Evolutionary conservation across 2,888 invertebrate genomes (phyloP).

Genomic region (Apocheima hispidaria): DNA sequence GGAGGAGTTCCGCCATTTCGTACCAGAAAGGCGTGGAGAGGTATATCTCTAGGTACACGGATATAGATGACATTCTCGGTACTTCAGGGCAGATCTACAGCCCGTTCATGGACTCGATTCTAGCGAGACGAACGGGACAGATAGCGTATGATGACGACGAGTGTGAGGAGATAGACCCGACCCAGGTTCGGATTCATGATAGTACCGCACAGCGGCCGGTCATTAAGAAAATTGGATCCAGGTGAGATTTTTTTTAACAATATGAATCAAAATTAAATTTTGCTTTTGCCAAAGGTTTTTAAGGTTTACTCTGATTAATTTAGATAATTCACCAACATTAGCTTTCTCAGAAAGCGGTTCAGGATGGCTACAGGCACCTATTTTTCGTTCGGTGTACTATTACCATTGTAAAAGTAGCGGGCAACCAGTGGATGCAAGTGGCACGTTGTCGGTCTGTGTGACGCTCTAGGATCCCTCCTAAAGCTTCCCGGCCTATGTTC

Average conservation of each 20-base stretch:
- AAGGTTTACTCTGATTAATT: too few relatives aligned
- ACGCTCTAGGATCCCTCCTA: too few relatives aligned
- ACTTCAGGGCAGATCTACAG: constrained; percentile 86
- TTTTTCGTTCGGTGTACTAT: too few relatives aligned
- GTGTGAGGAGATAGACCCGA: constrained; percentile 91
- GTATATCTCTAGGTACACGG: constrained; percentile 94
- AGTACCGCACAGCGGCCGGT: constrained; percentile 90
- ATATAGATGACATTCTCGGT: constrained; percentile 96
- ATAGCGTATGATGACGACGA: constrained; percentile 79
- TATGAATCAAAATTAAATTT: not conserved
- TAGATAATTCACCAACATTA: too few relatives aligned
- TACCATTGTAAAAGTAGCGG: too few relatives aligned
- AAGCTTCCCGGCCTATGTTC: too few relatives aligned
- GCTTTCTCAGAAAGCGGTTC: too few relatives aligned
- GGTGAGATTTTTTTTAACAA: constrained; percentile 67
- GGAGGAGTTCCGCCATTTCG: constrained; percentile 54
- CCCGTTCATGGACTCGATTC: constrained; percentile 87
- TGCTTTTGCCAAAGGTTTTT: too few relatives aligned
- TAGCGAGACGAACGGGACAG: constrained; percentile 75
- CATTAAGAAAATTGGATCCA: constrained; percentile 87
- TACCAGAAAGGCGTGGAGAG: constrained; percentile 72
- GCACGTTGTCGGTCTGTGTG: too few relatives aligned
- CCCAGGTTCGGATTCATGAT: constrained; percentile 92
- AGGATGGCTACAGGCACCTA: not conserved
- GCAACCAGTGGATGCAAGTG: too few relatives aligned